These are phyloP conservation scores for Cheilinus undulatus DNA, from an alignment of 2,113 vertebrate genomes.

Conservation along the genomic window DNA sequence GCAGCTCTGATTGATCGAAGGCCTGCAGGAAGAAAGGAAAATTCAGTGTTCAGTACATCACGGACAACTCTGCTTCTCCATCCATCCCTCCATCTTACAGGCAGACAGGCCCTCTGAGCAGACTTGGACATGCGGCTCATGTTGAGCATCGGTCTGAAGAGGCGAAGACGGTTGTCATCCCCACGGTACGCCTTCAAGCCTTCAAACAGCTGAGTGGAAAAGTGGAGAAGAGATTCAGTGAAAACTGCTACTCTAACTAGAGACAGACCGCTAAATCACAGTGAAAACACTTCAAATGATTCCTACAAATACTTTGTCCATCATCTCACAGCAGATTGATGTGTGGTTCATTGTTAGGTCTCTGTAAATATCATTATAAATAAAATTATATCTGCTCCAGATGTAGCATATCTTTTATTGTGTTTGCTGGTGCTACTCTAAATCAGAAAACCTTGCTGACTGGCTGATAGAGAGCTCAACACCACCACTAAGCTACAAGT, in stretches of 20 bases:
- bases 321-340: not conserved
- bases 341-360: not conserved
- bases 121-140: constrained; percentile 89
- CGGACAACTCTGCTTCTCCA: not conserved
- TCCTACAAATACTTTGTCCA: too few relatives aligned
- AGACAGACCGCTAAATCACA: too few relatives aligned
- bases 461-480: too few relatives aligned
- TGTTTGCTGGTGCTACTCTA: too few relatives aligned
- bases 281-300: too few relatives aligned
- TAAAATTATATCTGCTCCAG: too few relatives aligned
- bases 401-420: too few relatives aligned
- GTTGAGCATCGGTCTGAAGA: constrained; percentile 92
- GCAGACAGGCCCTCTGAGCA: constrained; percentile 86
- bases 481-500: too few relatives aligned
- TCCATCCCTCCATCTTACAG: constrained; percentile 80
- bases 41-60: not conserved
- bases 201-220: constrained; percentile 87
- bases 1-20: constrained; percentile 89
- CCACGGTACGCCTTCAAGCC: constrained; percentile 92
- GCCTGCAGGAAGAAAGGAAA: constrained; percentile 73
- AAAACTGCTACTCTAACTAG: too few relatives aligned
- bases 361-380: not conserved
- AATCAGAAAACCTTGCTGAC: too few relatives aligned
- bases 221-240: not conserved
- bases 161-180: constrained; percentile 85